phyloP scores from a whole-genome alignment of 53 echinoderm and acorn worm species.

The Arbacia lixula region DNA sequence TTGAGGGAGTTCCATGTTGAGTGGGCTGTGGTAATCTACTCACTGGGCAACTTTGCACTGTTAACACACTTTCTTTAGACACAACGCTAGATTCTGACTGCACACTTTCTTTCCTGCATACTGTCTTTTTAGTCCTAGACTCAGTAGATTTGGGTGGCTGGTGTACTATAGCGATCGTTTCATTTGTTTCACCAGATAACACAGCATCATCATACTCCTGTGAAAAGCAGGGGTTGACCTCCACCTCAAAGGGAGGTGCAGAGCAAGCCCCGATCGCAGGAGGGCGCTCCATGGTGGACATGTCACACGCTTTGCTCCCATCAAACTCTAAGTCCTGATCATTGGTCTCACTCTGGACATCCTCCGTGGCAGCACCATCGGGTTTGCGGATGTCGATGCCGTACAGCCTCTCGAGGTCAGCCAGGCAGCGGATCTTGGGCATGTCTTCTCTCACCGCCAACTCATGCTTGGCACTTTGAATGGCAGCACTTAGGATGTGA shows the following conservation, averaged over 20 bases:
- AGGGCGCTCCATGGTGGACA: conserved; percentile 79
- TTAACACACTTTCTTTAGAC: conserved; percentile 42
- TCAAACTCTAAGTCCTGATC: not conserved
- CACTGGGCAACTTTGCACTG: conserved; percentile 51
- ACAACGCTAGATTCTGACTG: conserved; percentile 49
- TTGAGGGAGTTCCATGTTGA: conserved; percentile 61
- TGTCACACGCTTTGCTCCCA: conserved; percentile 55
- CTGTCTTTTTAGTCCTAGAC: conserved; percentile 35
- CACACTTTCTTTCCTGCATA: conserved; percentile 32
- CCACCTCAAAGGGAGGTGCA: conserved; percentile 94
- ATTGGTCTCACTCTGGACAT: conserved; percentile 66
- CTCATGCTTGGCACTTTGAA: conserved; percentile 74
- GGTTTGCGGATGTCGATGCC: conserved; percentile 79
- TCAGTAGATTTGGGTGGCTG: conserved; percentile 46
- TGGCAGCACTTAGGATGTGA: conserved; percentile 75
- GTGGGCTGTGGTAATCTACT: conserved; percentile 41
- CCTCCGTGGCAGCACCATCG: conserved; percentile 90
- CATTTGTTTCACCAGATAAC: conserved; percentile 33
- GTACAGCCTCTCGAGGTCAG: conserved; percentile 53
- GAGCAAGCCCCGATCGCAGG: conserved; percentile 96
- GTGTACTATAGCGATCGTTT: conserved; percentile 50
- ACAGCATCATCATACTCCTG: conserved; percentile 90
- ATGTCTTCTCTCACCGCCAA: conserved; percentile 63
- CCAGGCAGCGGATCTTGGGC: conserved; percentile 49
- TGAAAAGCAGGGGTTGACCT: conserved; percentile 90